Evolutionary conservation across 2,797 vertebrate species (phyloP).

Genomic region (Delichon dasypus): DNA sequence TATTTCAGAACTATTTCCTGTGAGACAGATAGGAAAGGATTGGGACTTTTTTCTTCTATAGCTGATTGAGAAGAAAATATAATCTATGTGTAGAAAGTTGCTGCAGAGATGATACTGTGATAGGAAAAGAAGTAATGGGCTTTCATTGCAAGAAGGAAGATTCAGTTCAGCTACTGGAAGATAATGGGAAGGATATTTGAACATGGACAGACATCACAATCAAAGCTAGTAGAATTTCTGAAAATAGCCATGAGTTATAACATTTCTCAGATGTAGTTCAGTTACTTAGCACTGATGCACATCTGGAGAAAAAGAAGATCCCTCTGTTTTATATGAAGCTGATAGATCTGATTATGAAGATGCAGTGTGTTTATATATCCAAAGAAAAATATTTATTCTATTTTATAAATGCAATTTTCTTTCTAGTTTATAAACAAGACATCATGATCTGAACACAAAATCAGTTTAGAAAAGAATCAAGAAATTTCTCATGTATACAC

Average conservation of each 20-base stretch:
- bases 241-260: neutral
- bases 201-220: neutral
- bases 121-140: neutral
- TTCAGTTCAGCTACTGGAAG: neutral
- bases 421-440: neutral
- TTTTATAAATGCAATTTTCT: neutral
- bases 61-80: neutral
- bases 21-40: neutral
- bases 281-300: neutral
- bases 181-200: neutral
- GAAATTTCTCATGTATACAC: neutral
- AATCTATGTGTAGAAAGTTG: neutral
- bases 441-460: neutral
- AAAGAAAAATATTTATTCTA: neutral
- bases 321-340: neutral
- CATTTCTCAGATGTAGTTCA: neutral
- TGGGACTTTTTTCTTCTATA: neutral
- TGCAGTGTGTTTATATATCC: neutral
- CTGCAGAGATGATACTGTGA: neutral
- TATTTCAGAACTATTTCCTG: neutral
- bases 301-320: neutral
- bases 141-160: neutral
- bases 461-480: neutral
- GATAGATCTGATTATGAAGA: neutral
- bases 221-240: neutral